Evolutionary conservation across 2,888 invertebrate genomes (phyloP).

Genomic region (Drosophila algonquin): DNA sequence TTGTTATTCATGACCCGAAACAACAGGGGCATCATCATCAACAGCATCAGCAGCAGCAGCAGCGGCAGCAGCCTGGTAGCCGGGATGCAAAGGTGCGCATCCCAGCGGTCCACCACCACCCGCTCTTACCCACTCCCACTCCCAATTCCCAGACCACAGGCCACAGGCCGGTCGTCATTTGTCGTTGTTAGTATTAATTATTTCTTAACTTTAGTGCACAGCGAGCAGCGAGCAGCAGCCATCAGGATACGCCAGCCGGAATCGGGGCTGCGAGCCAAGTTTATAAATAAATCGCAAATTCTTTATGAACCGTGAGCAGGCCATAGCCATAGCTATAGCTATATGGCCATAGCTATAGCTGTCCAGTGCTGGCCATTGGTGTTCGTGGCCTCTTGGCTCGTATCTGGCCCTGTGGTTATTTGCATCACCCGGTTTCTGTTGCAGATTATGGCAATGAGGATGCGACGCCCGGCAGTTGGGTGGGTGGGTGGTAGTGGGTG

Average conservation of each 20-base stretch:
- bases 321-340: background rate
- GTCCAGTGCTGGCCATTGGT: conserved; percentile 16
- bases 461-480: conserved; percentile 19
- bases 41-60: background rate
- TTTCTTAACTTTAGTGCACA: conserved; percentile 58
- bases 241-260: conserved; percentile 5
- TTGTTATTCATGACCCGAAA: conserved; percentile 68
- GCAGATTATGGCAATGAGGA: conserved; percentile 48
- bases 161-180: conserved; percentile 48
- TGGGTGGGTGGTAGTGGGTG: conserved; percentile 8
- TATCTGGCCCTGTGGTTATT: conserved; percentile 31
- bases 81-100: conserved; percentile 32
- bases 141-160: conserved; percentile 28
- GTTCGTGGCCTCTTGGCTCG: background rate
- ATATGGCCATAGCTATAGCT: background rate
- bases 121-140: background rate
- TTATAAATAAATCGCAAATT: conserved; percentile 60
- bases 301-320: conserved; percentile 31
- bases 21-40: conserved; percentile 19
- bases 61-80: background rate
- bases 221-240: background rate
- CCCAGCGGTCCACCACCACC: conserved; percentile 14
- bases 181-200: conserved; percentile 68
- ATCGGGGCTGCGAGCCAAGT: conserved; percentile 28
- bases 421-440: conserved; percentile 41